Conservation (phyloP, 1,140 invertebrate species). For the Subanguina moxae region DNA sequence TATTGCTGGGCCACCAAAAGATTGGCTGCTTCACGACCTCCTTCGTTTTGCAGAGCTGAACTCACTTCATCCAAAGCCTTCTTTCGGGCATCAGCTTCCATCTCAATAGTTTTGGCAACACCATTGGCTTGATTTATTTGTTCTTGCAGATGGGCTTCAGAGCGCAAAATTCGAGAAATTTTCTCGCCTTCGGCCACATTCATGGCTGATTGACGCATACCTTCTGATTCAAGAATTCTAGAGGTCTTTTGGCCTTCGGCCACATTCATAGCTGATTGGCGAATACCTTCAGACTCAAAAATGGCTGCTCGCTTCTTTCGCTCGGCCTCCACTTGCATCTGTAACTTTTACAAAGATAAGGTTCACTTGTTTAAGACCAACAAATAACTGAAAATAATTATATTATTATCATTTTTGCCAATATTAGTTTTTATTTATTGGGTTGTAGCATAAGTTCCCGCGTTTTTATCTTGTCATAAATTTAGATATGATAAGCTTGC, state of each 20-base stretch:
- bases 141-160: constrained; percentile 65
- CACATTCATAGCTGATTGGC: constrained; percentile 92
- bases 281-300: constrained; percentile 79
- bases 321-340: constrained; percentile 97
- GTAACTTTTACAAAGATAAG: too few relatives aligned
- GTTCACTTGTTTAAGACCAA: constrained; percentile 62
- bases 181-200: constrained; percentile 95
- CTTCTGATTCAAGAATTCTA: constrained; percentile 89
- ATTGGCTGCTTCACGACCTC: constrained; percentile 66
- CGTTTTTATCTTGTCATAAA: too few relatives aligned
- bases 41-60: constrained; percentile 67
- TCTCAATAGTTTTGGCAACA: constrained; percentile 79
- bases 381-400: too few relatives aligned
- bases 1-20: constrained; percentile 36
- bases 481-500: too few relatives aligned
- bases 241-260: constrained; percentile 94
- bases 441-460: too few relatives aligned
- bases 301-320: constrained; percentile 90
- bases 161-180: constrained; percentile 77
- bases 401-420: too few relatives aligned
- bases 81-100: constrained; percentile 78
- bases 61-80: constrained; percentile 73
- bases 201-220: constrained; percentile 79
- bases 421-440: too few relatives aligned
- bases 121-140: constrained; percentile 77